These are phyloP conservation scores for Leptestheria dahalacensis DNA, from an alignment of 1,140 invertebrate species.

Conservation along the genomic window DNA sequence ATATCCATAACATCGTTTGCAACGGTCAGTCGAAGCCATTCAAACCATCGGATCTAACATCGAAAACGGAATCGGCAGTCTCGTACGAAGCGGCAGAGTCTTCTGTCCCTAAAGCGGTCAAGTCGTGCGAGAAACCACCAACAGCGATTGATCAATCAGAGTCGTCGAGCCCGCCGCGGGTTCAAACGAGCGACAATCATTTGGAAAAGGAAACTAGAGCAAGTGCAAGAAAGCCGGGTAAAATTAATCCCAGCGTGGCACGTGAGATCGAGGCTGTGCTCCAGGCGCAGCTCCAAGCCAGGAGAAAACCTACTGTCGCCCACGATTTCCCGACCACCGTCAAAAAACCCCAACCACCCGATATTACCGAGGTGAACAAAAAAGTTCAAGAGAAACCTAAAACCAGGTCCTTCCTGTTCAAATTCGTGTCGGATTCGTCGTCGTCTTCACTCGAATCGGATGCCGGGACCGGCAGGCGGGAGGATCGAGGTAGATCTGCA, in stretches of 20 bases:
- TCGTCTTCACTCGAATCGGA: background rate
- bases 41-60: too few relatives aligned
- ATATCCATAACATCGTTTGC: too few relatives aligned
- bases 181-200: background rate
- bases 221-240: background rate
- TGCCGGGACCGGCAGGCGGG: background rate
- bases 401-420: constrained; percentile 1
- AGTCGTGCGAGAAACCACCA: background rate
- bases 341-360: background rate
- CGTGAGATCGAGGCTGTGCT: background rate
- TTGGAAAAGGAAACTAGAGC: background rate
- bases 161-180: background rate
- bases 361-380: background rate
- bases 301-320: background rate
- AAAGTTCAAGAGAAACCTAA: background rate
- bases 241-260: background rate
- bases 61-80: too few relatives aligned
- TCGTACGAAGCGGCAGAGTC: background rate
- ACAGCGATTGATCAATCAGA: too few relatives aligned
- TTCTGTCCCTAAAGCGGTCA: background rate
- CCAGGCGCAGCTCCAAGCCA: background rate
- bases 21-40: too few relatives aligned
- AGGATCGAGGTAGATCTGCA: background rate
- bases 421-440: background rate
- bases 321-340: background rate